Evolutionary conservation across 2,113 vertebrate species (phyloP).

Genomic region (Capricornis sumatraensis): DNA sequence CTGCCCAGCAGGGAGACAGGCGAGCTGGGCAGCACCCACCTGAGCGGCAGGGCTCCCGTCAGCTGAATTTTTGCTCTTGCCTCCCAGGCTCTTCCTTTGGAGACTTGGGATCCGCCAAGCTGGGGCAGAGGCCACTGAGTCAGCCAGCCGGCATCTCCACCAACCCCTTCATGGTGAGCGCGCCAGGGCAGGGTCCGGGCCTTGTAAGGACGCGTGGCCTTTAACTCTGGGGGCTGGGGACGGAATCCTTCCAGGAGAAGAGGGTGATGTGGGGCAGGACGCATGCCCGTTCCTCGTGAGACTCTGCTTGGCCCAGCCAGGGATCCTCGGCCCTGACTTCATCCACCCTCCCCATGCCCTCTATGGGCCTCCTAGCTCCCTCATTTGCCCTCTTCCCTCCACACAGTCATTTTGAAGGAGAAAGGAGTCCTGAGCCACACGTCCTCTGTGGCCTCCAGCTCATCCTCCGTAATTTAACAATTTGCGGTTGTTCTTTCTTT

Average conservation of each 20-base stretch:
- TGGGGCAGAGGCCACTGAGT: slow-evolving; percentile 59
- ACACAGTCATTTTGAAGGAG: background rate
- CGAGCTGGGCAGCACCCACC: background rate
- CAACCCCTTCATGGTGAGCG: slow-evolving; percentile 77
- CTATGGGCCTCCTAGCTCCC: background rate
- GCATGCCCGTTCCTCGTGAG: too few relatives aligned
- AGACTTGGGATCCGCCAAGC: slow-evolving; percentile 62
- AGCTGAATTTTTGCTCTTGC: background rate
- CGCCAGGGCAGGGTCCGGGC: accelerated
- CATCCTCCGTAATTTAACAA: background rate
- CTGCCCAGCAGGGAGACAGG: background rate
- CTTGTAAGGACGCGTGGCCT: background rate
- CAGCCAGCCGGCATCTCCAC: slow-evolving; percentile 64
- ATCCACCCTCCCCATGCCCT: background rate
- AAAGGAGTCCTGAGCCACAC: background rate
- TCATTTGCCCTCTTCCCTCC: background rate
- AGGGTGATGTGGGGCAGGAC: accelerated
- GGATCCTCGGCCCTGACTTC: background rate
- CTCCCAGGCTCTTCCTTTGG: slow-evolving; percentile 64
- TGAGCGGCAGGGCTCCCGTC: background rate
- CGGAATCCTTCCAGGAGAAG: background rate
- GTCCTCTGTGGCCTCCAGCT: background rate
- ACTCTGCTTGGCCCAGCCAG: background rate
- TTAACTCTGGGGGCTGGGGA: background rate
- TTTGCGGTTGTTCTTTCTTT: slow-evolving; percentile 25